Base-by-base conservation (phyloP, 2,113 vertebrate species). In the Henicopernis longicauda region DNA sequence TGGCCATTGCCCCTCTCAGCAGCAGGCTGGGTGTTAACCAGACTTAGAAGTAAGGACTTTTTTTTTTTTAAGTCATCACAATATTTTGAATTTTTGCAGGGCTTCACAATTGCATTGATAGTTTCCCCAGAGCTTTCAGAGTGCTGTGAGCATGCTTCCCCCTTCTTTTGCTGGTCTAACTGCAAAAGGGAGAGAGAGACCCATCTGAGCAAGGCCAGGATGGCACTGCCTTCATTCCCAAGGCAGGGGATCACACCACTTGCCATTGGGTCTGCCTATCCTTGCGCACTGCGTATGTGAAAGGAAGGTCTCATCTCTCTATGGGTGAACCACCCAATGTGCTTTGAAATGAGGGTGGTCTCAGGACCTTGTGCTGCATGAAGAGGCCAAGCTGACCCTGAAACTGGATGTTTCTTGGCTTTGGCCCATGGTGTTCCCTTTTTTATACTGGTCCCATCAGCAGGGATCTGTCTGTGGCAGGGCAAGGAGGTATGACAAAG, bases 41-140 rank as follows among this genome's bases (percentile, higher is more conserved):
- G 29, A 17, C 63, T 50, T 32, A 40, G 61, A 72, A 45, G 42
- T 47, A 73, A 58, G 74, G 58, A 36, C 14, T 16, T 27, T 25
- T 52, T 16, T 52, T 4, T 21, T 45, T 76, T n/a, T 31, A 82
- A 90, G 49, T 86, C 50, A 74, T 47, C 16, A 26, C 18, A 79
- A 34, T 59, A 62, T 57, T 83, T 79, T 49, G 76, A 81, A 88
- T 92, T 96, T 94, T 95, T 93, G 25, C 49, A 74, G 67, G 31
- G 47, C 45, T 92, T 94, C 67, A 19, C 52, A 93, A 80, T 63
- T 70, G 42, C 13, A 7, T 69, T 50, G 40, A 81, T 85, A 21
- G 47, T 57, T 91, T 76, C 38, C 31, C 66, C 11, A 6, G 71
- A 92, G 83, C 29, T 81, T 74, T 55, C 70, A 44, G 76, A 26